Percentiles rank a stretch among this genome's conserved stretches.
Conservation (phyloP, 1,140 invertebrate genomes). For the Drosophila melanogaster region DNA sequence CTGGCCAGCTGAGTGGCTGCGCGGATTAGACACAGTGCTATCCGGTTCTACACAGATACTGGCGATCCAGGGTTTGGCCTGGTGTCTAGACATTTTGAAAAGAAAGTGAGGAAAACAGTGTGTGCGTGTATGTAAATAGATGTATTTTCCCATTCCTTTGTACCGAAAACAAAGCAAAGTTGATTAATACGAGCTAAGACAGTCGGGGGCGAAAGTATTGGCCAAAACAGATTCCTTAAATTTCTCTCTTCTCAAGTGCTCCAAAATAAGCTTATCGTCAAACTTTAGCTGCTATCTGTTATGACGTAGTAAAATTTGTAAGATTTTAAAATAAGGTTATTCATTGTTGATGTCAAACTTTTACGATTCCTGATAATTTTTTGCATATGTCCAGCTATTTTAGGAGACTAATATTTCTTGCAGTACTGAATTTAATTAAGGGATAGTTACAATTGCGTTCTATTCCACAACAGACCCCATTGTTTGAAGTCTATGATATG, state of each 20-base stretch:
- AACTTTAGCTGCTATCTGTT: neutral
- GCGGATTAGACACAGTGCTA: neutral
- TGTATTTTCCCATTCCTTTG: slow-evolving; percentile 33
- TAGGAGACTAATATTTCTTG: neutral
- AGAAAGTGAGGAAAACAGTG: slow-evolving; percentile 25
- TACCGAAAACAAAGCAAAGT: slow-evolving; percentile 53
- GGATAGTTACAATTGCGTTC: neutral
- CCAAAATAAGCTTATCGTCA: neutral
- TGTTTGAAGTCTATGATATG: slow-evolving; percentile 9
- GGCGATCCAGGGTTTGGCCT: too few relatives aligned
- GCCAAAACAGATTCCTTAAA: slow-evolving; percentile 1
- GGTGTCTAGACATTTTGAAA: slow-evolving; percentile 18
- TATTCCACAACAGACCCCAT: slow-evolving; percentile 14
- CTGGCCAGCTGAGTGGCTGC: slow-evolving; percentile 25
- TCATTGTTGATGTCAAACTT: slow-evolving; percentile 6
- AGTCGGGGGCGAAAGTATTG: slow-evolving; percentile 37
- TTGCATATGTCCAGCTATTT: too few relatives aligned
- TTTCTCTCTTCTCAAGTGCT: neutral
- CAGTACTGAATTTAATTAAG: neutral
- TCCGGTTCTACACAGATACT: neutral
- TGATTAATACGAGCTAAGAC: slow-evolving; percentile 32
- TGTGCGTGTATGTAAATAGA: slow-evolving; percentile 45
- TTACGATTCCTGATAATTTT: too few relatives aligned
- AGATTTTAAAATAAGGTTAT: slow-evolving; percentile 4
- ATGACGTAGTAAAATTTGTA: slow-evolving; percentile 19